These are phyloP conservation scores for Clarias batrachus DNA, from an alignment of 2,113 vertebrate genomes.

Conservation along the genomic window DNA sequence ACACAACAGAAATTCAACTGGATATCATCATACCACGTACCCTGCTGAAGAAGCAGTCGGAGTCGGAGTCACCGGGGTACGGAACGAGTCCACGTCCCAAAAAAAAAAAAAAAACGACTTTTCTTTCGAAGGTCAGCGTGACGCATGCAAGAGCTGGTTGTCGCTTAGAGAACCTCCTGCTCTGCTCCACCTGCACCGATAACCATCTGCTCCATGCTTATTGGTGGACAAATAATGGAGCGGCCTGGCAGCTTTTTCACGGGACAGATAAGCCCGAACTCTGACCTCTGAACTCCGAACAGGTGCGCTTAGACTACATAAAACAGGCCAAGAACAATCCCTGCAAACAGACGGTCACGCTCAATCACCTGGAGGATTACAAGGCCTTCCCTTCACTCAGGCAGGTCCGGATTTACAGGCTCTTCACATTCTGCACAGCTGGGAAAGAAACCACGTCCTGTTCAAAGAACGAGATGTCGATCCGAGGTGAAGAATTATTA, in stretches of 20 bases:
- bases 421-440: conserved; percentile 20
- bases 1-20: conserved; percentile 1
- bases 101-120: neutral
- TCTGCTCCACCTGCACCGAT: conserved; percentile 33
- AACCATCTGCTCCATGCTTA: neutral
- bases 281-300: conserved; percentile 49
- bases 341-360: neutral
- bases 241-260: conserved; percentile 2
- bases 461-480: neutral
- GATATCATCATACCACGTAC: neutral
- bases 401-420: neutral
- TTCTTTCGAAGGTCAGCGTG: neutral
- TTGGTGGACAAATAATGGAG: neutral
- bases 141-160: neutral
- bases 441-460: neutral
- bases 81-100: neutral
- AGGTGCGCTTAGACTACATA: conserved; percentile 48
- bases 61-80: neutral
- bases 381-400: neutral
- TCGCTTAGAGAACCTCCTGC: neutral
- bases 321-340: conserved; percentile 36
- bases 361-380: conserved; percentile 13
- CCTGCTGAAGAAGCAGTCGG: neutral
- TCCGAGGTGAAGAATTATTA: conserved; percentile 24
- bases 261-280: conserved; percentile 34